Evolutionary conservation across 2,797 vertebrate species (phyloP).

Genomic region (Ammospiza maritima): DNA sequence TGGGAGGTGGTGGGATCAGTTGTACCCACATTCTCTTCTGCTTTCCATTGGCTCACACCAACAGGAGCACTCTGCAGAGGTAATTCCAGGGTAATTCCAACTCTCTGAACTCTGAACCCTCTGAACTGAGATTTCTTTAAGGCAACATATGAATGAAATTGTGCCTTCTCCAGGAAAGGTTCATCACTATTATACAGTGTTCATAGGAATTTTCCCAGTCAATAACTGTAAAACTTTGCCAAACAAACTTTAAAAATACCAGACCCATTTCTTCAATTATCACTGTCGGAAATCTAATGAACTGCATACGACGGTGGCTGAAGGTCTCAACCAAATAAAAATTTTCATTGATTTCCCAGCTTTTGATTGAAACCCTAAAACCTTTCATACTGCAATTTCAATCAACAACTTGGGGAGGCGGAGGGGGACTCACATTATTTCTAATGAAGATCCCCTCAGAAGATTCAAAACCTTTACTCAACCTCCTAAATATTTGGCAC

Average conservation of each 20-base stretch:
- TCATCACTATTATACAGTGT: not conserved
- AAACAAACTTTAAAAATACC: not conserved
- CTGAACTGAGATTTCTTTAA: not conserved
- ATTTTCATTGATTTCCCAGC: not conserved
- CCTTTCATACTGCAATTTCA: not conserved
- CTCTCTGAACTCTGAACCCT: not conserved
- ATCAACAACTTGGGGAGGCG: not conserved
- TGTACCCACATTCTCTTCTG: not conserved
- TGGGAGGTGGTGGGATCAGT: not conserved
- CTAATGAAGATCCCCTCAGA: not conserved
- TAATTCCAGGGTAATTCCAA: not conserved
- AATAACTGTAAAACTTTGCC: not conserved
- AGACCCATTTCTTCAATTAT: not conserved
- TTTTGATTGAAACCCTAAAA: not conserved
- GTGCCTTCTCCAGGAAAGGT: not conserved
- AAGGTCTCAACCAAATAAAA: not conserved
- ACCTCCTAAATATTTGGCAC: conserved; percentile 43
- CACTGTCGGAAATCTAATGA: not conserved
- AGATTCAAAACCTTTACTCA: conserved; percentile 22
- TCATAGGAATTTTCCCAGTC: not conserved
- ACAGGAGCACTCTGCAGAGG: not conserved
- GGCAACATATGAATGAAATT: not conserved
- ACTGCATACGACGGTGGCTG: not conserved
- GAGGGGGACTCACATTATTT: not conserved
- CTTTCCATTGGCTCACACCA: not conserved